Evolutionary conservation across 2,888 invertebrate species (phyloP).

Genomic region (Cataglyphis altisquamis): DNA sequence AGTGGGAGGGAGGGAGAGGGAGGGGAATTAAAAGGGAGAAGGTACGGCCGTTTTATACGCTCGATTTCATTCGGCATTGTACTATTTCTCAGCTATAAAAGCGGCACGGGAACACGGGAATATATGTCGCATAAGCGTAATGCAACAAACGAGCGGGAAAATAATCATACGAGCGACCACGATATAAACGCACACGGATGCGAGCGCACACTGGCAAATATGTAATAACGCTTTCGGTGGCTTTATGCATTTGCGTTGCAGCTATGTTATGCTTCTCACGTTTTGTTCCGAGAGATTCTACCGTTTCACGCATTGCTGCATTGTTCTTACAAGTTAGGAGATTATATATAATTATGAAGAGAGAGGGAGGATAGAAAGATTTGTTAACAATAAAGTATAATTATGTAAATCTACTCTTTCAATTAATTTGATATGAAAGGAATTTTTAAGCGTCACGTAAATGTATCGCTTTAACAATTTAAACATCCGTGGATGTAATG

Average conservation of each 20-base stretch:
- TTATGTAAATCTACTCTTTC: background rate
- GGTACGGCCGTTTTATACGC: conserved; percentile 40
- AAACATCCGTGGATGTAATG: background rate
- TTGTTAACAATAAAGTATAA: conserved; percentile 12
- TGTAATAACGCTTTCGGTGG: conserved; percentile 52
- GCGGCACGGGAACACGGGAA: conserved; percentile 34
- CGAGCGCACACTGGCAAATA: background rate
- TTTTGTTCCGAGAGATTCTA: conserved; percentile 46
- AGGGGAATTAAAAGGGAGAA: conserved; percentile 41
- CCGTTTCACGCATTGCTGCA: background rate
- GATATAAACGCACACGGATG: conserved; percentile 8
- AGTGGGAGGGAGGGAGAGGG: background rate
- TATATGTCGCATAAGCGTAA: conserved; percentile 47
- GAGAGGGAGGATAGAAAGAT: background rate
- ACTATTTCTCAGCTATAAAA: conserved; percentile 39
- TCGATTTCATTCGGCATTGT: conserved; percentile 55
- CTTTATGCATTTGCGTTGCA: conserved; percentile 42
- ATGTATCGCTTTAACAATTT: background rate
- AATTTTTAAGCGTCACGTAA: background rate
- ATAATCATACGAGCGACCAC: conserved; percentile 37
- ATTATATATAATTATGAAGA: conserved; percentile 23
- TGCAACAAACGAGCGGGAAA: conserved; percentile 53
- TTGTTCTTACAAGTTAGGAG: conserved; percentile 21
- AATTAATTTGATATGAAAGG: background rate
- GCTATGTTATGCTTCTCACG: conserved; percentile 44